Evolutionary conservation across 1,140 invertebrate genomes (phyloP).

Genomic region (Drosophila grimshawi): DNA sequence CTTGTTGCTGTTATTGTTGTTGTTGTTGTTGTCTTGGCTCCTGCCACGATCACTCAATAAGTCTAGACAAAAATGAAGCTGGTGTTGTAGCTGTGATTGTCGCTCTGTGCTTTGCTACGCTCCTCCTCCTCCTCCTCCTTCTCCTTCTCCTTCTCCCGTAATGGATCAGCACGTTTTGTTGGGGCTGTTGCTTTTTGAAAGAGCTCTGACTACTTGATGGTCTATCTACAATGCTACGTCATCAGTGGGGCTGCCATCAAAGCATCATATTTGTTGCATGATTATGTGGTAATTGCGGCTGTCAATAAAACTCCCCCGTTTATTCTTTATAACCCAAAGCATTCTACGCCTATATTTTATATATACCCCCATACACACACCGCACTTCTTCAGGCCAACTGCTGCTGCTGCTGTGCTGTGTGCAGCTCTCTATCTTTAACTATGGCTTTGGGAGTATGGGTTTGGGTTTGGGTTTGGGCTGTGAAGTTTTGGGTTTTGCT

Average conservation of each 20-base stretch:
- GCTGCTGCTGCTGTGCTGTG: constrained; percentile 14
- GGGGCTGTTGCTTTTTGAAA: constrained; percentile 19
- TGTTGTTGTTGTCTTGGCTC: constrained; percentile 56
- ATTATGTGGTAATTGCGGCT: constrained; percentile 84
- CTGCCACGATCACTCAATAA: constrained; percentile 83
- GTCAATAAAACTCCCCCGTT: constrained; percentile 84
- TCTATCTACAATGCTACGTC: constrained; percentile 66
- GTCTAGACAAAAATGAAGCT: constrained; percentile 80
- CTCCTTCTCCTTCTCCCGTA: constrained; percentile 43
- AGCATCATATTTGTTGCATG: constrained; percentile 82
- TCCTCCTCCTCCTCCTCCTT: not conserved
- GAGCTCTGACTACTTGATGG: constrained; percentile 66
- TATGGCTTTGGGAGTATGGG: not conserved
- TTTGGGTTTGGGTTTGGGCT: constrained; percentile 18
- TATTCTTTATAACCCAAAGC: constrained; percentile 78
- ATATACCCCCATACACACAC: constrained; percentile 16
- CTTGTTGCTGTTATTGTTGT: constrained; percentile 37
- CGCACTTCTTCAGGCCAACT: not conserved
- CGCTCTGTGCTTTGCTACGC: constrained; percentile 23
- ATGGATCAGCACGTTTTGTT: constrained; percentile 77
- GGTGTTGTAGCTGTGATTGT: constrained; percentile 72
- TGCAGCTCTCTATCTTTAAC: constrained; percentile 18
- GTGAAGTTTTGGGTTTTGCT: constrained; percentile 31
- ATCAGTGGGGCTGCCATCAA: constrained; percentile 56
- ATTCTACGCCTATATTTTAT: constrained; percentile 75